These are phyloP conservation scores for Pristionchus arcanus DNA, from an alignment of 2,888 invertebrate species.

Conservation along the genomic window DNA sequence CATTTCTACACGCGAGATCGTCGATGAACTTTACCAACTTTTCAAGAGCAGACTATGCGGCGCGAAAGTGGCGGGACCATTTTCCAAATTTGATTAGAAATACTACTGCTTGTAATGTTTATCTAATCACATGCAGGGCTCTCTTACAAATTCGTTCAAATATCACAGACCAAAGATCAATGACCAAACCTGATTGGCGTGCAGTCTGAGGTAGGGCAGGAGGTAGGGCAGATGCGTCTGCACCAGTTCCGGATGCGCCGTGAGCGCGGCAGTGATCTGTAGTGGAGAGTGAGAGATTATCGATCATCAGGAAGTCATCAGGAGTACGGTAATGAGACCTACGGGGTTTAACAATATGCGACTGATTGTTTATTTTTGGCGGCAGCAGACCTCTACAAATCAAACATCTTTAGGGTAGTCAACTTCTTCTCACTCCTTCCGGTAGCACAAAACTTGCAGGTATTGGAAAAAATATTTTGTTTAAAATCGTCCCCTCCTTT, in stretches of 20 bases:
- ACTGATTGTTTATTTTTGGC: too few species aligned
- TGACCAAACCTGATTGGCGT: slow-evolving; percentile 61
- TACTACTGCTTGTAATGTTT: not conserved
- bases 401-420: too few species aligned
- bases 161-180: not conserved
- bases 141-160: not conserved
- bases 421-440: too few species aligned
- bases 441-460: too few species aligned
- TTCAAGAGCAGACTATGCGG: not conserved
- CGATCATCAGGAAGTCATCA: not conserved
- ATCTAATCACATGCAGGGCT: not conserved
- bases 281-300: not conserved
- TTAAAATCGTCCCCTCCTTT: too few species aligned
- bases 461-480: too few species aligned
- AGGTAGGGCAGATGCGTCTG: slow-evolving; percentile 65
- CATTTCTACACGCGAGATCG: too few species aligned
- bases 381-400: too few species aligned
- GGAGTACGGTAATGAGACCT: too few species aligned
- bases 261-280: slow-evolving; percentile 62
- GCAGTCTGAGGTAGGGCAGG: slow-evolving; percentile 62
- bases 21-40: not conserved
- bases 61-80: not conserved
- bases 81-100: not conserved
- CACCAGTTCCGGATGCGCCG: slow-evolving; percentile 51
- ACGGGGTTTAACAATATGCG: too few species aligned